Evolutionary conservation across 1,140 invertebrate species (phyloP), one percentile per base, ranked within the genome.

Genomic region (Araneus ventricosus): DNA sequence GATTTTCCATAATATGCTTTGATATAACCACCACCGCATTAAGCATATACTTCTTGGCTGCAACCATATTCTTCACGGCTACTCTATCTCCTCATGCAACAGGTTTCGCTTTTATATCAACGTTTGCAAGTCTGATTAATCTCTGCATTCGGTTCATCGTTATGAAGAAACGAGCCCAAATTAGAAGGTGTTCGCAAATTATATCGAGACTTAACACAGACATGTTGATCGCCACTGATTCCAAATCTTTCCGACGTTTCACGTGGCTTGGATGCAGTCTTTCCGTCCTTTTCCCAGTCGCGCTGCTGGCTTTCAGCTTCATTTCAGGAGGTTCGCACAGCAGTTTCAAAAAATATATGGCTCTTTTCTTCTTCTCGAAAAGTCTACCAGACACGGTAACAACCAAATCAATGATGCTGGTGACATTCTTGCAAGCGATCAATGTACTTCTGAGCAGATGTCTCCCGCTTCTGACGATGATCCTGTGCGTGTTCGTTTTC

Each of bases 401-500:
- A n/a, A 4, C 24, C 10, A 20, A 61, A 6, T 17, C 10, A 10
- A 30, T n/a, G 20, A n/a, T 37, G 20, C 30, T 30, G 10, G 27
- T 91, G 30, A 45, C 41, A 82, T 37, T 41, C 20, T 22, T 84
- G 10, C n/a, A 34, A 27, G 7, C 39, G 5, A 10, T 80, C 7
- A 93, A 87, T 22, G 20, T 88, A 10, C 30, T 91, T 2, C 34
- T 93, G 7, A 79, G 63, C 8, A 7, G 34, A 17, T 87, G 82
- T 34, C 22, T 93, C 3, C 92, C 92, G 0, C 39, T 93, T 24
- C 20, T 89, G 37, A 52, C 75, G 3, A 84, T 93, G 30, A 59
- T 89, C 8, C 14, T 93, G 57, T 89, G 86, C 59, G 61, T 52
- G 41, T 89, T 84, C 27, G n/a, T 89, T 24, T 93, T 88, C 57